Conservation (phyloP, 1,140 invertebrate genomes). For the Vanessa atalanta region DNA sequence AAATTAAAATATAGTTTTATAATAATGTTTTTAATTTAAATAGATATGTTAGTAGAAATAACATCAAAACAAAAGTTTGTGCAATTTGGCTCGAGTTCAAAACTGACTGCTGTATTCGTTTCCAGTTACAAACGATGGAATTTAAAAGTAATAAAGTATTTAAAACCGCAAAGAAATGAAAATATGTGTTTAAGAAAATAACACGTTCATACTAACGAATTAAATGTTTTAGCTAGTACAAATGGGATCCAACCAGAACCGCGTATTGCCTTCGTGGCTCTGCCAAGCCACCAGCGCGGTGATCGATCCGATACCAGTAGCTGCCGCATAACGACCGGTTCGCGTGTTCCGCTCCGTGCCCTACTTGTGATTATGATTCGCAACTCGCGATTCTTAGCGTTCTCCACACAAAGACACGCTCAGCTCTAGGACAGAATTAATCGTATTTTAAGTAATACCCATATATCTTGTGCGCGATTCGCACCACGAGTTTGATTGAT, state of each 20-base stretch:
- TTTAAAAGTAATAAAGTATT: too few species aligned
- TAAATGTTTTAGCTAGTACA: too few species aligned
- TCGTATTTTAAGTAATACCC: neutral
- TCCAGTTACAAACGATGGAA: neutral
- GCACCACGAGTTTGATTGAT: too few species aligned
- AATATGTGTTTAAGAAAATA: too few species aligned
- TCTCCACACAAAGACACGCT: neutral
- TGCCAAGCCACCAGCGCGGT: neutral
- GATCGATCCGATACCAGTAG: conserved; percentile 27
- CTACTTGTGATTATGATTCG: conserved; percentile 23
- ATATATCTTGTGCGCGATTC: neutral
- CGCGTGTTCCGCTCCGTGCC: conserved; percentile 32
- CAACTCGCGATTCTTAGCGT: conserved; percentile 12
- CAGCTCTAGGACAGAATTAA: neutral
- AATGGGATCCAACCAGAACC: too few species aligned
- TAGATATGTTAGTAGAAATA: neutral
- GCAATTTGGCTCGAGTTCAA: conserved; percentile 1
- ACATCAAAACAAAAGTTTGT: neutral
- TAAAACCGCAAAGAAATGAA: too few species aligned
- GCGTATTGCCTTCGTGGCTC: neutral
- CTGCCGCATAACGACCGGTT: conserved; percentile 39
- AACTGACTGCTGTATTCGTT: neutral
- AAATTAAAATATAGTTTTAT: neutral
- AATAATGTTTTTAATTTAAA: neutral
- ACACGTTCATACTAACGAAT: too few species aligned